phyloP scores from a whole-genome alignment of 2,888 invertebrate species.

The Sinodicranocentrus sp. region DNA sequence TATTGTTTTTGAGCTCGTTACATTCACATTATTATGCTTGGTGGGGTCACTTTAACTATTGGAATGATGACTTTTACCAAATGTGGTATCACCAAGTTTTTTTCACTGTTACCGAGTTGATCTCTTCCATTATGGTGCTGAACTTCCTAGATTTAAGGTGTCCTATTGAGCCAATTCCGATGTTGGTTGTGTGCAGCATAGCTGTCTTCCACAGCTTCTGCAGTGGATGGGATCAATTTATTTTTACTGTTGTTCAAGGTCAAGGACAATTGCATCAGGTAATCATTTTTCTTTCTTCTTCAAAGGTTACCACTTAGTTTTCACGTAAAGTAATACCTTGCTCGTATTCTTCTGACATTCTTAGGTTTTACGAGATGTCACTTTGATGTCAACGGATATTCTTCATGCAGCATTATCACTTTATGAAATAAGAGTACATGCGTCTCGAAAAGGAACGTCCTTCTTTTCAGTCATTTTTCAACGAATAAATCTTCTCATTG shows the following conservation, averaged over 20 bases:
- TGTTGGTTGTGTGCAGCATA: constrained; percentile 82
- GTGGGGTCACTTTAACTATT: constrained; percentile 86
- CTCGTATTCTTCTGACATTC: constrained; percentile 35
- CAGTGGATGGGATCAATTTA: constrained; percentile 84
- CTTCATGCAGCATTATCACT: constrained; percentile 83
- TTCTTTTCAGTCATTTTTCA: constrained; percentile 78
- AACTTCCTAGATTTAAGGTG: constrained; percentile 81
- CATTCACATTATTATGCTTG: constrained; percentile 86
- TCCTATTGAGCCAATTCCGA: constrained; percentile 81
- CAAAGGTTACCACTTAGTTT: too few species aligned
- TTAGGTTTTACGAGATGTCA: constrained; percentile 83
- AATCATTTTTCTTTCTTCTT: too few species aligned
- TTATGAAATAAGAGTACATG: constrained; percentile 77
- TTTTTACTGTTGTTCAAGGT: constrained; percentile 83
- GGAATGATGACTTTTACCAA: constrained; percentile 85
- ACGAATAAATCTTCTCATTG: constrained; percentile 78
- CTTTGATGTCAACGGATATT: constrained; percentile 85
- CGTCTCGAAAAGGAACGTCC: constrained; percentile 77
- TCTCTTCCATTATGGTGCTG: constrained; percentile 82
- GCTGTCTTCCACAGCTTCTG: constrained; percentile 83
- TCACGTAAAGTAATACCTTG: too few species aligned
- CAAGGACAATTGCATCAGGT: constrained; percentile 81
- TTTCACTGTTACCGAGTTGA: constrained; percentile 83
- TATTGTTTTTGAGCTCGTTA: constrained; percentile 83
- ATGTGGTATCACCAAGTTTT: constrained; percentile 86